Evolutionary conservation across 2,113 vertebrate species (phyloP).

Genomic region (Vulpes vulpes): DNA sequence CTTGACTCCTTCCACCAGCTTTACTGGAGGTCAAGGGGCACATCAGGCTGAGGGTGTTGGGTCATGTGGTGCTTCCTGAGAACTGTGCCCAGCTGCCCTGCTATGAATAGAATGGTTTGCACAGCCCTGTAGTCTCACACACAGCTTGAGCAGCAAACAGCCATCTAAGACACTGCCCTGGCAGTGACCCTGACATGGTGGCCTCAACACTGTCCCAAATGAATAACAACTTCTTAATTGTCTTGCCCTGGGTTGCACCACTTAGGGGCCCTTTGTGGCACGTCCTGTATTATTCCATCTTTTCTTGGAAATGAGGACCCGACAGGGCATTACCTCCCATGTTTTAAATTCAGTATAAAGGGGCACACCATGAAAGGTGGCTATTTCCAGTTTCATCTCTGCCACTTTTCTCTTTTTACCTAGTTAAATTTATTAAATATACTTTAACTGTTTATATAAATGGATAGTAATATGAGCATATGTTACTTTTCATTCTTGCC

Average conservation of each 20-base stretch:
- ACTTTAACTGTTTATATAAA: background rate
- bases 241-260: background rate
- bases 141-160: background rate
- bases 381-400: background rate
- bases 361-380: background rate
- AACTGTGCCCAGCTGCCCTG: background rate
- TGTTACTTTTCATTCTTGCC: background rate
- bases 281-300: background rate
- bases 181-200: background rate
- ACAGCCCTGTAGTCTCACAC: background rate
- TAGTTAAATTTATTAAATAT: background rate
- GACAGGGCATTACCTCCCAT: background rate
- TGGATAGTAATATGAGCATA: background rate
- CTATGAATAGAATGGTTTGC: background rate
- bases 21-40: background rate
- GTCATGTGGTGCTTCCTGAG: background rate
- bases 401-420: background rate
- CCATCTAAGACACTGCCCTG: background rate
- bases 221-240: background rate
- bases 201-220: background rate
- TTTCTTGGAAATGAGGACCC: background rate
- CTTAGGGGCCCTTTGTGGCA: background rate
- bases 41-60: background rate
- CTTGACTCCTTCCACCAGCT: background rate
- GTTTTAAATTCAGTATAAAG: background rate